Evolutionary conservation across 2,888 invertebrate species (phyloP).

Genomic region (Drosophila paranaensis): DNA sequence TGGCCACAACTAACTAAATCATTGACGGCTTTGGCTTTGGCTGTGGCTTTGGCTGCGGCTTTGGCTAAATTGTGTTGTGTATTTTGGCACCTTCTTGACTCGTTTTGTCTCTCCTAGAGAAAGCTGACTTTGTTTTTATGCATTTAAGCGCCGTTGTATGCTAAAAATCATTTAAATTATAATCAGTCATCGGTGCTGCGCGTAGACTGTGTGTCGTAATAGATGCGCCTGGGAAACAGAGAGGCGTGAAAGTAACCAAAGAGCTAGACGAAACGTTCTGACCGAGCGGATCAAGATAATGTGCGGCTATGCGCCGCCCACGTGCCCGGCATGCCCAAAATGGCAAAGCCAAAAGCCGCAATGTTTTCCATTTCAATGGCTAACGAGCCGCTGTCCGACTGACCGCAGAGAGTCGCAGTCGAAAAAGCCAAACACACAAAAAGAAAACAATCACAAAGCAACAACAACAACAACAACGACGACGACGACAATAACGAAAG

Average conservation of each 20-base stretch:
- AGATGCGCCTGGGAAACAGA: conserved; percentile 4
- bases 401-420: conserved; percentile 49
- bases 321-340: conserved; percentile 68
- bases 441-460: conserved; percentile 65
- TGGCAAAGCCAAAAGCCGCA: conserved; percentile 39
- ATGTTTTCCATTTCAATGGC: conserved; percentile 74
- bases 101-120: conserved; percentile 34
- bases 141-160: conserved; percentile 37
- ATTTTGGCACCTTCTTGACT: conserved; percentile 63
- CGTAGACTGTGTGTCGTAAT: conserved; percentile 39
- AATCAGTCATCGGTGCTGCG: conserved; percentile 35
- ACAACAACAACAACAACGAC: conserved; percentile 27
- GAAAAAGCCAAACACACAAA: conserved; percentile 41
- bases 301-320: conserved; percentile 58
- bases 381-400: conserved; percentile 23
- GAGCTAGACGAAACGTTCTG: conserved; percentile 34
- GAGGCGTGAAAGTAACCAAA: conserved; percentile 43
- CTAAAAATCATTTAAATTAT: conserved; percentile 61
- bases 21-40: conserved; percentile 27
- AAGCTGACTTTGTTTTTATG: conserved; percentile 37
- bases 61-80: conserved; percentile 17
- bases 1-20: conserved; percentile 29
- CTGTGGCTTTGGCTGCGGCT: too few species aligned
- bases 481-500: conserved; percentile 68
- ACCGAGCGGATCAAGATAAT: conserved; percentile 27